Conservation (phyloP, 2,113 vertebrate species). For the Prietella phreatophila region DNA sequence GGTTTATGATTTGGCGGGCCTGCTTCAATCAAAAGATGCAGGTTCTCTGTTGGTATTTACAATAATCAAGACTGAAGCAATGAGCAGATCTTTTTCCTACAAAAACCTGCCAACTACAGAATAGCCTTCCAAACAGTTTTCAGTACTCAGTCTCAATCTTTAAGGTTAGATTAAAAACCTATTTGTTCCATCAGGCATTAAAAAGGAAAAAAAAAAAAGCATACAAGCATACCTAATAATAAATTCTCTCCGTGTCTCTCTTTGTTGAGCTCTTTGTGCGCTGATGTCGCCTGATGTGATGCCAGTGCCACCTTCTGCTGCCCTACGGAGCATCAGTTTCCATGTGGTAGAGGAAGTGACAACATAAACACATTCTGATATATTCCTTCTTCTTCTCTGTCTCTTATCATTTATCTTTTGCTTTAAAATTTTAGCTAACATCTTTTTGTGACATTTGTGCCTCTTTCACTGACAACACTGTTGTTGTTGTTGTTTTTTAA, state of each 20-base stretch:
- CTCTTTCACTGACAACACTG: no score
- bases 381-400: background rate
- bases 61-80: background rate
- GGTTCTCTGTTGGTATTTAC: background rate
- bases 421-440: no score
- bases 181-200: background rate
- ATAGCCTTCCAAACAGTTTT: background rate
- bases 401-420: background rate
- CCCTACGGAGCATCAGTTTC: background rate
- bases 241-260: background rate
- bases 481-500: no score
- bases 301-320: background rate
- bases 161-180: background rate
- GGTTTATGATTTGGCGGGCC: background rate
- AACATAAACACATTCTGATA: background rate
- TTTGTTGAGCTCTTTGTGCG: background rate
- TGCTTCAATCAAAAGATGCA: background rate
- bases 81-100: background rate
- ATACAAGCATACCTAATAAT: background rate
- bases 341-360: background rate
- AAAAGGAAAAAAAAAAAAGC: background rate
- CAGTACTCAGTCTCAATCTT: background rate
- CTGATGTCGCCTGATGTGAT: background rate
- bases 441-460: no score
- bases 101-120: background rate